Percentiles rank a stretch among this genome's conserved stretches.
Evolutionary conservation across 2,797 vertebrate species (phyloP).

Genomic region (Podarcis lilfordi): DNA sequence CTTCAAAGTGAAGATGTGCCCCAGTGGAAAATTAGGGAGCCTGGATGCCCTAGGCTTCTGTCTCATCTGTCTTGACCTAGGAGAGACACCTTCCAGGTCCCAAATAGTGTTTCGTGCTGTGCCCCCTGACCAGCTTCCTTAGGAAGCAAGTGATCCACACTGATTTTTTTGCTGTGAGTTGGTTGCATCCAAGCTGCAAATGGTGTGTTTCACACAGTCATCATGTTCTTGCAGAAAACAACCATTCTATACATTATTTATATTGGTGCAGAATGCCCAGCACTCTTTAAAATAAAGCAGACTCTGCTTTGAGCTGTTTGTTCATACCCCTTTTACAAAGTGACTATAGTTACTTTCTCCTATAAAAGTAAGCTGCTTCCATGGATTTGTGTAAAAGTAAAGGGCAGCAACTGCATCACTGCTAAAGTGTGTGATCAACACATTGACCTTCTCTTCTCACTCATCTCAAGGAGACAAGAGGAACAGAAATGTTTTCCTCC

Average conservation of each 20-base stretch:
- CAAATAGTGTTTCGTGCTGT: not conserved
- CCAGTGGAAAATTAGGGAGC: not conserved
- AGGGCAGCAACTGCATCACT: not conserved
- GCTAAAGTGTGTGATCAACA: not conserved
- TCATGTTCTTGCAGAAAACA: not conserved
- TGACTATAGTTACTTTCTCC: too few species aligned
- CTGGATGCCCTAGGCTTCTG: not conserved
- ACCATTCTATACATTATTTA: not conserved
- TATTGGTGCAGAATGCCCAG: not conserved
- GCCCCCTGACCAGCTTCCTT: not conserved
- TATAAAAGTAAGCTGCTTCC: not conserved
- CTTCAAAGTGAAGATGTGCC: not conserved
- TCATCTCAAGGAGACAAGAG: not conserved
- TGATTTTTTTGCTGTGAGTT: not conserved
- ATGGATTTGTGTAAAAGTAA: not conserved
- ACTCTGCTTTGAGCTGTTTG: not conserved
- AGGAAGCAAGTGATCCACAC: not conserved
- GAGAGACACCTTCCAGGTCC: not conserved
- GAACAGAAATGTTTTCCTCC: not conserved
- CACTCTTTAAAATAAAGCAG: not conserved
- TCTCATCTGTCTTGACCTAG: not conserved
- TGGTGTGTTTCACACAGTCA: slow-evolving; percentile 23
- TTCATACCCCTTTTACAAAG: not conserved
- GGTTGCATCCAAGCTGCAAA: not conserved
- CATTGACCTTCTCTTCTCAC: not conserved